Base-by-base conservation (phyloP, 2,888 invertebrate species). In the Eurytoma californica region DNA sequence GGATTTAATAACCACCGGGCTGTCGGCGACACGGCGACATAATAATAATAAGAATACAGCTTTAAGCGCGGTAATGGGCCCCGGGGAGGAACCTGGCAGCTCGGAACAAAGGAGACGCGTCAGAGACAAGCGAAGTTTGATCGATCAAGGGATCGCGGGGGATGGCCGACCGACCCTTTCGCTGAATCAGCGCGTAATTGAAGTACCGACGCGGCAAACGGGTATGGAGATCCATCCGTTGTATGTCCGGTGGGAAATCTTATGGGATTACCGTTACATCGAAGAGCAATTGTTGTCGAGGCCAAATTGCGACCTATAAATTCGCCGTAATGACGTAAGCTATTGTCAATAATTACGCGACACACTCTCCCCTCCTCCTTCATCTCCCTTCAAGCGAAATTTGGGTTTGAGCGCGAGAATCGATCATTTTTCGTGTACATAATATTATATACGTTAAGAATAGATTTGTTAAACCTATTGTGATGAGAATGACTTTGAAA, bases 141-240 rank as follows among this genome's bases (percentile, higher is more conserved):
- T 18, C 68, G 58, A 60, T 39, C 20, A 60, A 51, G 58, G 65
- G 30, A 9, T 14, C 24, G 18, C 30, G 3, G 13, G 20, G 12
- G 2, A 39, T 14, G 39, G 4, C 7, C 2, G 55, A 24, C 1
- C 24, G 57, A 61, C 61, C 68, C 61, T 61, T 68, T 58, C 47
- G 53, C 18, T 60, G 58, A 68, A 75, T 68, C 61, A 75, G 61
- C 68, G 68, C 53, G 60, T 53, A 60, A 53, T 68, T 61, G 60
- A 75, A 63, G 72, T 61, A 53, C 51, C 55, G 63, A 39, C 7
- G 39, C 39, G 39, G 39, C 7, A 39, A 39, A 39, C 39, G 7
- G 39, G 3, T 7, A 39, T 39, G 4, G 39, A 39, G 39, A 39
- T 39, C 3, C 39, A 4, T 7, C 39, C 39, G 3, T 39, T 3